Conservation (phyloP, 2,888 invertebrate genomes). For the Lepidocyrtoides sp. region DNA sequence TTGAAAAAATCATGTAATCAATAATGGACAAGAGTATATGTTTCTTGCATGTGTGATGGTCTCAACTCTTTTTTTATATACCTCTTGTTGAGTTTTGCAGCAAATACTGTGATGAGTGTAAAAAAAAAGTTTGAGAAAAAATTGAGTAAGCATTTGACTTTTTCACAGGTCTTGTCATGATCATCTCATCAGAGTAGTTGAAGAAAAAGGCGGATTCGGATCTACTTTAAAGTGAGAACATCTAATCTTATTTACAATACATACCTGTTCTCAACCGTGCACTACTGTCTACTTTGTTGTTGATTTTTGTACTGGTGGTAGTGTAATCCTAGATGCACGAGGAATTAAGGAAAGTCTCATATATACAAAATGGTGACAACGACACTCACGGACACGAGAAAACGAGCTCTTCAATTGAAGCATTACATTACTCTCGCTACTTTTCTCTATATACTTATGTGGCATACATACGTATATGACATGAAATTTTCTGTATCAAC, state of each 20-base stretch:
- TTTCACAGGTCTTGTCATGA: conserved; percentile 64
- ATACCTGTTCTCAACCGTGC: background rate
- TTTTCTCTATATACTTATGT: background rate
- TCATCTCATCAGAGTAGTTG: conserved; percentile 47
- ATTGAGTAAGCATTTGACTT: conserved; percentile 54
- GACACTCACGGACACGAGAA: conserved; percentile 47
- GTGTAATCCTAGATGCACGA: conserved; percentile 35
- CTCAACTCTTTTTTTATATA: background rate
- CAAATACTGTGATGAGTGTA: background rate
- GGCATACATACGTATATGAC: background rate
- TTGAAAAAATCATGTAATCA: conserved; percentile 70
- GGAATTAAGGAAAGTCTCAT: conserved; percentile 60
- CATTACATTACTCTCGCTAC: background rate
- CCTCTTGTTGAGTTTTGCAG: background rate
- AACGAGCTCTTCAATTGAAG: conserved; percentile 16
- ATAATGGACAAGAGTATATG: conserved; percentile 75
- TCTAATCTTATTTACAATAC: background rate
- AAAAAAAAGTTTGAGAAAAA: conserved; percentile 28
- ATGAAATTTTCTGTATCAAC: background rate
- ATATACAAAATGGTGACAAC: conserved; percentile 54
- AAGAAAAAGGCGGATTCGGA: conserved; percentile 54
- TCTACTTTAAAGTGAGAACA: conserved; percentile 19
- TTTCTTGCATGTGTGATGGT: conserved; percentile 13
- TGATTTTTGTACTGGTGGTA: background rate
- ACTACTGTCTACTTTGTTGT: background rate